Evolutionary conservation across 2,888 invertebrate genomes (phyloP), one percentile per base, ranked within the genome.

Genomic region (Melanophora roralis): DNA sequence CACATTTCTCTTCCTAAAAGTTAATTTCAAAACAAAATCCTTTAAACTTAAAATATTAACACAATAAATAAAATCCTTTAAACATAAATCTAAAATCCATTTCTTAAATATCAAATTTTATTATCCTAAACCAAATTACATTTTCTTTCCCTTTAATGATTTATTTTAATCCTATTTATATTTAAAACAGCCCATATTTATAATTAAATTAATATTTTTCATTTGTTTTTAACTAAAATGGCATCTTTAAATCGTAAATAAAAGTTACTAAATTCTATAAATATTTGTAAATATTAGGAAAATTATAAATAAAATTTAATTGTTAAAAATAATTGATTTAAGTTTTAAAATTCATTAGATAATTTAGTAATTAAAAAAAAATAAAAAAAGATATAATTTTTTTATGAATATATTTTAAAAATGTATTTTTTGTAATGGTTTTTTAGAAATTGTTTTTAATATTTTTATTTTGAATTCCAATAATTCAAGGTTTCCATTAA

Each of bases 201-300:
- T 79, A 81, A 72, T 82, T 55, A 74, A 81, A 81, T 82, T 82
- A 82, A 84, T 78, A 84, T 86, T 84, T 85, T 85, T 86, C 84
- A 85, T 81, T 82, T 82, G 51, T 82, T 82, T 80, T 75, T 62
- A 69, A 64, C 53, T 76, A 53, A 76, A 80, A 76, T 60, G 68
- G 75, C 67, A 76, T 27, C 34, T 16, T 55, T 72, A 72, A 57
- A 68, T 72, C 72, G 55, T 53, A 34, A 53, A 34, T 43, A 72
- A 6, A 53, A 47, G 7, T 14, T 71, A 27, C n/a, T n/a, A n/a
- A n/a, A n/a, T n/a, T n/a, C 6, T 27, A 38, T 8, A 3, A 21
- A 68, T 38, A 51, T 67, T 45, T 76, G 77, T 77, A 77, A 53
- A 81, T 73, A 76, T 53, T 81, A 81, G 69, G 53, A 68, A 38